These are phyloP conservation scores for Melinaea menophilus DNA, from an alignment of 2,888 invertebrate genomes.

Conservation along the genomic window DNA sequence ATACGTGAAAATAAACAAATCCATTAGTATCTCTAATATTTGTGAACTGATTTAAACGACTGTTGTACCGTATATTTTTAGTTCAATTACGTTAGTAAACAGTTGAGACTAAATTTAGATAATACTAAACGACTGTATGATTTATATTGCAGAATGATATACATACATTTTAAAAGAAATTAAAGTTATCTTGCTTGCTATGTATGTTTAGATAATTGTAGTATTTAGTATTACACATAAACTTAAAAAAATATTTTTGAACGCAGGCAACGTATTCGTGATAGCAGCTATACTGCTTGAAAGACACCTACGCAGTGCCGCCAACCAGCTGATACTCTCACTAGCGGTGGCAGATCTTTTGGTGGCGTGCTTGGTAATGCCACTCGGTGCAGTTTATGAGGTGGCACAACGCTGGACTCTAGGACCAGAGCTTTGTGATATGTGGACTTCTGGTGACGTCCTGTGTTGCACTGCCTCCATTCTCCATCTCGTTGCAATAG, in stretches of 20 bases:
- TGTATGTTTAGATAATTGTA: too few relatives aligned
- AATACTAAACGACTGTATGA: background rate
- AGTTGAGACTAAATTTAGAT: background rate
- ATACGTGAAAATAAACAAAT: slow-evolving; percentile 16
- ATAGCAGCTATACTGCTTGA: slow-evolving; percentile 94
- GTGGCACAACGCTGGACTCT: slow-evolving; percentile 89
- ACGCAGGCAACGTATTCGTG: slow-evolving; percentile 94
- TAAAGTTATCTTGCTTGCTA: too few relatives aligned
- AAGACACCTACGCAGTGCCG: slow-evolving; percentile 90
- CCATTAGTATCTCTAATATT: slow-evolving; percentile 16
- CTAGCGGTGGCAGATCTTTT: slow-evolving; percentile 94
- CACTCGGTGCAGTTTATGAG: slow-evolving; percentile 86
- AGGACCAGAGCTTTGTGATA: slow-evolving; percentile 92
- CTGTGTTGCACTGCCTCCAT: slow-evolving; percentile 93
- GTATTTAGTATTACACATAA: too few relatives aligned
- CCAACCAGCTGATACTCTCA: slow-evolving; percentile 93
- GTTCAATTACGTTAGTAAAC: background rate
- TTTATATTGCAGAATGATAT: background rate
- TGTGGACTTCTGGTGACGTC: slow-evolving; percentile 96
- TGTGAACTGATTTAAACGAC: slow-evolving; percentile 10
- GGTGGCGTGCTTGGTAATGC: slow-evolving; percentile 90
- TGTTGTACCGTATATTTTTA: background rate
- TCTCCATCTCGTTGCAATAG: slow-evolving; percentile 88
- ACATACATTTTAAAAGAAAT: background rate
- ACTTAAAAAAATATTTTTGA: too few relatives aligned